Evolutionary conservation across 2,113 vertebrate genomes (phyloP), one percentile per base, ranked within the genome.

Genomic region (Anhinga anhinga): DNA sequence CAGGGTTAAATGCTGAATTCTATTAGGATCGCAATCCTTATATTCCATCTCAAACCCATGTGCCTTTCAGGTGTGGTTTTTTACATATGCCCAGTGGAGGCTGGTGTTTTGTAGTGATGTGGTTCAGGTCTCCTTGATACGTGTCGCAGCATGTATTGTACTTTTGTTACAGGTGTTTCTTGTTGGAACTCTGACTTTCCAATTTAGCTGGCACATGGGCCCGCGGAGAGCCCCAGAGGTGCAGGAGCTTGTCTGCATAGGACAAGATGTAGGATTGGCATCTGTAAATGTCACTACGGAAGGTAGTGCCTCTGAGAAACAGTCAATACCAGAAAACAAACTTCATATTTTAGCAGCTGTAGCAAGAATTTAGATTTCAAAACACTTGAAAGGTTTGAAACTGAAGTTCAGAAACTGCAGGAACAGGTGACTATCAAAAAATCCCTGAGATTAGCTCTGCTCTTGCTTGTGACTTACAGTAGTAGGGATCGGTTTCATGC

Each of bases 61-160:
- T 13, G 30, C 53, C 42, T 78, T 34, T 71, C 19, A 7, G 15
- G 16, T 3, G 17, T 3, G 17, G 9, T 53, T 62, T 70, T 74
- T 85, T 19, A 5, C 8, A 16, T 5, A 9, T 8, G 21, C 10
- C 7, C 5, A 40, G 61, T 5, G 18, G 32, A 67, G 34, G 61
- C 53, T 49, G 36, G 30, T 20, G 34, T 17, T 70, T 42, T 16
- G 26, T 23, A 40, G 23, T 25, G 38, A 15, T 0, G 2, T 15
- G 47, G 45, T 26, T 63, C 15, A 6, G 2, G 23, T 72, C 56
- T n/a, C 15, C 38, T 12, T 3, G 27, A 53, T 74, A 32, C 0
- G 0, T 56, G 74, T 58, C 21, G 49, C 63, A 62, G 50, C 44
- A 4, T 1, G 26, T 25, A 2, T 5, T 16, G 30, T 70, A 45